Base-by-base conservation (phyloP, 2,888 invertebrate genomes). In the Hipparchia sbordonii region DNA sequence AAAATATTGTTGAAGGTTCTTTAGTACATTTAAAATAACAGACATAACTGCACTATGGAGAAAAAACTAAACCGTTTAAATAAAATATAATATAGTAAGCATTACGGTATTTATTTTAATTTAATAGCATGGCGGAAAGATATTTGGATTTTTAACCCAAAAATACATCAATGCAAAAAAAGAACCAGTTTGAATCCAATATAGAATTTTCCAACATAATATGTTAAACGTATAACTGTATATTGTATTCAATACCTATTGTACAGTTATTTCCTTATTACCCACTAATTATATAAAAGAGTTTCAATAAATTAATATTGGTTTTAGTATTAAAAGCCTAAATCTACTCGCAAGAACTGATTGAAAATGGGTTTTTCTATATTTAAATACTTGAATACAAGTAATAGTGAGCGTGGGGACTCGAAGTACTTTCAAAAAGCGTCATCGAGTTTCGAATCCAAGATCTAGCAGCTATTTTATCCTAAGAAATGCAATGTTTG, bases 261-360 rank as follows among this genome's bases (percentile, higher is more conserved):
- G 6, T 13, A 23, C 8, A 9, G 13, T n/a, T 62, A 46, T 62
- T 62, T 62, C 62, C 62, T 62, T 46, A 62, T 62, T 8, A 48
- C 45, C 57, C 13, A 23, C 57, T 57, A 7, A 48, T 48, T 48
- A 23, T 13, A 23, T 45, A 45, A 45, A 56, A 61, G 39, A 39
- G 60, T n/a, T 23, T 23, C 5, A 61, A 12, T 6, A 12, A 2
- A 2, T 12, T 8, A 5, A 62, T 62, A 62, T 1, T 13, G 9
- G 63, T 13, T 4, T 6, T 57, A 63, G 9, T 48, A 51, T 63
- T 63, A 23, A 63, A 62, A 63, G 48, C 9, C 63, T n/a, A 63
- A 23, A 10, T 23, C 6, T 5, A 62, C 7, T 62, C n/a, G 13
- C 45, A 48, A 51, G 63, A 63, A 63, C 10, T 45, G 10, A 7